Conservation (phyloP, 2,888 invertebrate genomes). For the Chalcosyrphus nemorum region DNA sequence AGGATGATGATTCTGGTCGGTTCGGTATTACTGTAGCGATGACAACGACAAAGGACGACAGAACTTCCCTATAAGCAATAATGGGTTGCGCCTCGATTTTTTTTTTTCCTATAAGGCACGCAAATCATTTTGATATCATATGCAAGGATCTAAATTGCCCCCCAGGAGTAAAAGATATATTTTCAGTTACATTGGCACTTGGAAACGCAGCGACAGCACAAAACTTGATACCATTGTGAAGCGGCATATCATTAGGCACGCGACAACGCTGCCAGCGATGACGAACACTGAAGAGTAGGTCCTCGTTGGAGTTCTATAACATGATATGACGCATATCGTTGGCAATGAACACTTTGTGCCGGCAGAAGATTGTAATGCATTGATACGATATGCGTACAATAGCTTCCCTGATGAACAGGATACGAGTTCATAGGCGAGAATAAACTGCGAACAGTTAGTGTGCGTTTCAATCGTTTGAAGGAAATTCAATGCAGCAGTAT, state of each 20-base stretch:
- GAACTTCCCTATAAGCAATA: not conserved
- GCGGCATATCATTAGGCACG: conserved; percentile 39
- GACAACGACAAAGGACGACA: conserved; percentile 8
- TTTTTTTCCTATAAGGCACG: conserved; percentile 25
- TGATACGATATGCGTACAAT: not conserved
- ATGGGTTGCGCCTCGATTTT: conserved; percentile 16
- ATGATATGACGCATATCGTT: conserved; percentile 18
- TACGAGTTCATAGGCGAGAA: not conserved
- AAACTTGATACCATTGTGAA: conserved; percentile 38
- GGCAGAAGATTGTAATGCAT: not conserved
- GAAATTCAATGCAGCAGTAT: not conserved
- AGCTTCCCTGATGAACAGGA: not conserved
- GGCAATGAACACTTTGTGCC: not conserved
- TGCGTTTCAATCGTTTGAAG: not conserved
- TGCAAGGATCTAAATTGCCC: conserved; percentile 54
- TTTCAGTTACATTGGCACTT: conserved; percentile 38
- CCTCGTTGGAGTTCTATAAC: conserved; percentile 1
- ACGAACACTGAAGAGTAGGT: not conserved
- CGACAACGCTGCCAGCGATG: conserved; percentile 6
- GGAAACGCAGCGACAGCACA: conserved; percentile 25
- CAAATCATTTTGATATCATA: conserved; percentile 47
- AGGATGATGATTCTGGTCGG: not conserved
- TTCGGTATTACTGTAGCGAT: not conserved
- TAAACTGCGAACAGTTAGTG: not conserved
- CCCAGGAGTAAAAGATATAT: conserved; percentile 7